phyloP scores from a whole-genome alignment of 2,888 invertebrate genomes.

The Gerris lacustris region DNA sequence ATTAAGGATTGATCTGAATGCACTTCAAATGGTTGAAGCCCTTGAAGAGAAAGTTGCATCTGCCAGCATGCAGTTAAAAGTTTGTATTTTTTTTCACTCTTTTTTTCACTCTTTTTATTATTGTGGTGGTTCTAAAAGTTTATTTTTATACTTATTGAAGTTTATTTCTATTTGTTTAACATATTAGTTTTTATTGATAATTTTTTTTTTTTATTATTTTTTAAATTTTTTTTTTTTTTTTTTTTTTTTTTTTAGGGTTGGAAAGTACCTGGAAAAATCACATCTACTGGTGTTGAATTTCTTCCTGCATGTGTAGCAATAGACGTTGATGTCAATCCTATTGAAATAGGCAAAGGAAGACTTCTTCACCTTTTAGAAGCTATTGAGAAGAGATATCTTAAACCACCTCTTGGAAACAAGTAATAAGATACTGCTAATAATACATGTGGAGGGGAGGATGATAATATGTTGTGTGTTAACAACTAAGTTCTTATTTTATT shows the following conservation, averaged over 20 bases:
- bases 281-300: constrained; percentile 43
- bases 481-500: neutral
- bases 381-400: constrained; percentile 83
- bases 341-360: constrained; percentile 54
- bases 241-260: constrained; percentile 45
- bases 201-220: too few relatives aligned
- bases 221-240: too few relatives aligned
- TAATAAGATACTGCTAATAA: constrained; percentile 13
- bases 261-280: constrained; percentile 56
- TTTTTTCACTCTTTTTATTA: neutral
- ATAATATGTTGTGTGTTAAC: neutral
- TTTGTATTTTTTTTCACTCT: constrained; percentile 19
- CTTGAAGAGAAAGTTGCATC: constrained; percentile 78
- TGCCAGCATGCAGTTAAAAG: constrained; percentile 79
- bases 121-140: neutral
- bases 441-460: neutral
- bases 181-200: too few relatives aligned
- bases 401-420: constrained; percentile 65
- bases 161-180: neutral
- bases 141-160: neutral
- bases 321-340: constrained; percentile 38
- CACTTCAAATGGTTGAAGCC: constrained; percentile 71
- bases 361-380: constrained; percentile 74
- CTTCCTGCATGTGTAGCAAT: constrained; percentile 35
- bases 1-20: constrained; percentile 64